These are phyloP conservation scores for Alaudala cheleensis DNA, from an alignment of 2,113 vertebrate genomes.

Conservation along the genomic window DNA sequence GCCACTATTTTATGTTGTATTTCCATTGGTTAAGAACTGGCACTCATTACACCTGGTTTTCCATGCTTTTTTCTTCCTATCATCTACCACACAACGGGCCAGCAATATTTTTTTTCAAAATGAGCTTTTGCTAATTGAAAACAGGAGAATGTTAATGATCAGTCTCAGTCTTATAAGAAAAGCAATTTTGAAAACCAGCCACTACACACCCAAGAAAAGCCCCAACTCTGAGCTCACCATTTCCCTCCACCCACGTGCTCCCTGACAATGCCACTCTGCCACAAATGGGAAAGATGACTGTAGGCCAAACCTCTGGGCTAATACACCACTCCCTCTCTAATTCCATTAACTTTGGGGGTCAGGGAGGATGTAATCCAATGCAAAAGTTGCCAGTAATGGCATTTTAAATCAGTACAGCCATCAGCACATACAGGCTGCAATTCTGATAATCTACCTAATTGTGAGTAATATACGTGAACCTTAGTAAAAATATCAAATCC, in stretches of 20 bases:
- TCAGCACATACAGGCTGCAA: not conserved
- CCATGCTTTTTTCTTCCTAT: constrained; percentile 20
- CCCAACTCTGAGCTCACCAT: not conserved
- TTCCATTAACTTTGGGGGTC: not conserved
- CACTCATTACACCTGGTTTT: constrained; percentile 5
- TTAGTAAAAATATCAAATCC: not conserved
- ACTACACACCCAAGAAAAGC: constrained; percentile 31
- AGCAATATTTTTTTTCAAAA: not conserved
- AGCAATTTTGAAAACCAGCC: not conserved
- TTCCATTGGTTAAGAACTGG: not conserved
- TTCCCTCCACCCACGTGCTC: constrained; percentile 7
- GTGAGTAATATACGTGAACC: not conserved
- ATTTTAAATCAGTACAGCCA: constrained; percentile 49
- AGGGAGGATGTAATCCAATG: constrained; percentile 33
- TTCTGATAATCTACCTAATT: constrained; percentile 3
- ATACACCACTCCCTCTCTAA: constrained; percentile 2
- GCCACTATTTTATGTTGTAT: constrained; percentile 43
- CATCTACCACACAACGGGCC: not conserved
- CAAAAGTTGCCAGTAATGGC: constrained; percentile 50
- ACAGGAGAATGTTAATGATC: constrained; percentile 40
- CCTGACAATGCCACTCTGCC: not conserved
- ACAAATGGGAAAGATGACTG: constrained; percentile 28
- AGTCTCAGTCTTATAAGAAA: constrained; percentile 38
- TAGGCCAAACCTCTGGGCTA: constrained; percentile 21
- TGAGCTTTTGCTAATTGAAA: constrained; percentile 32